Conservation (phyloP, 1,140 invertebrate genomes). For the Asobara japonica region DNA sequence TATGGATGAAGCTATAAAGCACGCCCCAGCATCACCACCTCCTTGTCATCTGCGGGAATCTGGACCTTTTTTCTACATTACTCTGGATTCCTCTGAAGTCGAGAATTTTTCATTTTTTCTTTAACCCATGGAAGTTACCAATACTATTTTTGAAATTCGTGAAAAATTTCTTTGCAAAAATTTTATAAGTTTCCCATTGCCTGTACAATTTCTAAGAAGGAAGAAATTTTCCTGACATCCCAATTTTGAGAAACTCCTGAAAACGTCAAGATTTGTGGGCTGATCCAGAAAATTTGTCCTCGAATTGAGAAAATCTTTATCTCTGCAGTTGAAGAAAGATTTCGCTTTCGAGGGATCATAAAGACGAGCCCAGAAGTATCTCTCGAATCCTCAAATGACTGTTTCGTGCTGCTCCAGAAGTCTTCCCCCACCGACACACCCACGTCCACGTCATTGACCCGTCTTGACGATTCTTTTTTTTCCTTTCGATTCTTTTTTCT, state of each 20-base stretch:
- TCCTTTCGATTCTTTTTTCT: neutral
- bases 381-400: slow-evolving; percentile 24
- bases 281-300: too few relatives aligned
- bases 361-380: slow-evolving; percentile 10
- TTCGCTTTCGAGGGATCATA: neutral
- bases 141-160: too few relatives aligned
- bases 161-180: too few relatives aligned
- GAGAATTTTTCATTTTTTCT: too few relatives aligned
- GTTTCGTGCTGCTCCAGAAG: neutral
- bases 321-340: neutral
- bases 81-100: too few relatives aligned
- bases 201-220: too few relatives aligned
- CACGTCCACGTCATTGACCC: neutral
- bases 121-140: too few relatives aligned
- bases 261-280: too few relatives aligned
- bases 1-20: neutral
- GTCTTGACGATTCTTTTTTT: neutral
- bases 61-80: neutral
- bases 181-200: too few relatives aligned
- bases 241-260: too few relatives aligned
- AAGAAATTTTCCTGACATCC: too few relatives aligned
- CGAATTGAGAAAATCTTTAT: too few relatives aligned
- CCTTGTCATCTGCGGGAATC: neutral
- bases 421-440: neutral
- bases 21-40: neutral